Base-by-base conservation (phyloP, 1,140 invertebrate genomes). In the Andricus grossulariae region DNA sequence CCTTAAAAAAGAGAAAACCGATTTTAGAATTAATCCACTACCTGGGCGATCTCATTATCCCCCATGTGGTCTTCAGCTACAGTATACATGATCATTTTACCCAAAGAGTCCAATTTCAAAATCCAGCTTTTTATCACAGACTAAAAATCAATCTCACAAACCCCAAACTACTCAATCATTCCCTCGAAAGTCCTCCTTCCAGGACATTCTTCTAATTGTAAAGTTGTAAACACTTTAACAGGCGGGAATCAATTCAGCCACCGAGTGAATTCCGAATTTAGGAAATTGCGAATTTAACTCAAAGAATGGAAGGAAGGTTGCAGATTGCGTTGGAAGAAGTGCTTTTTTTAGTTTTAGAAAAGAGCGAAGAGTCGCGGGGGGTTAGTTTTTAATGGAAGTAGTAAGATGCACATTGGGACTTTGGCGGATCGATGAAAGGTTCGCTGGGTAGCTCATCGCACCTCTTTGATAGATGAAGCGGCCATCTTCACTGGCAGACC, bases 21-120 rank as follows among this genome's bases (percentile, higher is more conserved):
- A 10, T 45, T 45, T 51, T 51, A 32, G 72, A 73, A 55, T 18
- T 1, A 52, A 71, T 19, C 57, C 0, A 74, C 70, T 90, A 92
- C 91, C 91, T 91, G 90, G 80, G 90, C 91, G 74, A 92, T 92
- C 78, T 92, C 90, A 71, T 87, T 92, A 75, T 90, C 90, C 50
- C 88, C 87, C 85, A 90, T 90, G 81, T 87, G 90, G 80, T 91
- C 90, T 32, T 91, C 90, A 7, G 90, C 90, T 6, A 91, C 88
- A 4, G 90, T 91, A 74, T 91, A 91, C 90, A 91, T 91, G 73
- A 90, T 91, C 89, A 91, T 91, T 76, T 82, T 86, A 7, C 51
- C 72, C 71, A 76, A 55, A 82, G 79, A 80, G 79, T 70, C 50
- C 32, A 71, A n/a, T 51, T 32, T n/a, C 5, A 57, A 57, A 74